phyloP scores from a whole-genome alignment of 2,888 invertebrate genomes.

The Alitta virens region DNA sequence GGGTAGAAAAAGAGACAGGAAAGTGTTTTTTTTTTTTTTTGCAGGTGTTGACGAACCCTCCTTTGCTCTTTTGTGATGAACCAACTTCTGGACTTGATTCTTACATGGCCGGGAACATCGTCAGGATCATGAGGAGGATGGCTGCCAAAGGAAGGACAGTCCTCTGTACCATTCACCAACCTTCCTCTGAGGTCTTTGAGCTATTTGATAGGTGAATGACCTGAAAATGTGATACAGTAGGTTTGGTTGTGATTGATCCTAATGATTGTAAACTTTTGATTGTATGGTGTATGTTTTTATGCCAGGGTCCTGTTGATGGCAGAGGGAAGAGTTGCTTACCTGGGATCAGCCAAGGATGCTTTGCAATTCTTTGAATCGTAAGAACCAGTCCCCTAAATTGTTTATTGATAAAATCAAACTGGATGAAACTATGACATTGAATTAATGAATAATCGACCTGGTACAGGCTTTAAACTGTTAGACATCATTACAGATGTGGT shows the following conservation, averaged over 20 bases:
- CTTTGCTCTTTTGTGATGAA: conserved; percentile 94
- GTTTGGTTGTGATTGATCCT: no score
- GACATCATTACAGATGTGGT: conserved; percentile 7
- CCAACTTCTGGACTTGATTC: conserved; percentile 96
- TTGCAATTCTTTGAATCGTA: conserved; percentile 53
- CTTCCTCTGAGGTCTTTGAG: conserved; percentile 75
- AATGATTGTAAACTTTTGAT: no score
- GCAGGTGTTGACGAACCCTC: conserved; percentile 88
- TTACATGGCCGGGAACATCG: conserved; percentile 92
- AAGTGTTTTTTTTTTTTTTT: no score
- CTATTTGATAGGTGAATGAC: conserved; percentile 75
- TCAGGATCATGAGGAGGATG: conserved; percentile 65
- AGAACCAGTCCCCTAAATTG: conserved; percentile 17
- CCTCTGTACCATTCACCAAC: conserved; percentile 91
- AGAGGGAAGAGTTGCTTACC: conserved; percentile 80
- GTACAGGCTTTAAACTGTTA: no score
- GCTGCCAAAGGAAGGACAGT: conserved; percentile 80
- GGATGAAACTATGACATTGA: no score
- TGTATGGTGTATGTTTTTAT: no score
- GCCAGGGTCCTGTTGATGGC: conserved; percentile 70
- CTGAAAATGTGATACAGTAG: no score
- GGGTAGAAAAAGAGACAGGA: no score
- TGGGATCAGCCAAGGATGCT: conserved; percentile 69
- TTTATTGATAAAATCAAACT: not conserved
- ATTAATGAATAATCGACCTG: not conserved